These are phyloP conservation scores for Stictocephala bisonia DNA, from an alignment of 2,888 invertebrate species.

Conservation along the genomic window DNA sequence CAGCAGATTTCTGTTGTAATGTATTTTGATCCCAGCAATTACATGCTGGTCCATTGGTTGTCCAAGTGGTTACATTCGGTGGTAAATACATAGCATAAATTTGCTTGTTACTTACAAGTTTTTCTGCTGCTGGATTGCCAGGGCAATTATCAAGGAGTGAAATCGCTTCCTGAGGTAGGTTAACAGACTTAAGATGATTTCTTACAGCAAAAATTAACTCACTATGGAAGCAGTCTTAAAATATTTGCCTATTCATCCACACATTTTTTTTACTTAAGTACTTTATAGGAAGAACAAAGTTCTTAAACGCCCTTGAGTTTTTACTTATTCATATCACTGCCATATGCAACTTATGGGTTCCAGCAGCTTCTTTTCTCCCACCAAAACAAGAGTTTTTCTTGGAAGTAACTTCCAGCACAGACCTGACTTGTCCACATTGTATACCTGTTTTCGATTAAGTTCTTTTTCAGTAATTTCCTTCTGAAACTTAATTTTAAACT, in stretches of 20 bases:
- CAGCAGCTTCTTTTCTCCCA: conserved; percentile 1
- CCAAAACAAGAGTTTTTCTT: background rate
- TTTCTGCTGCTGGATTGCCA: conserved; percentile 1
- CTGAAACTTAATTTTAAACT: background rate
- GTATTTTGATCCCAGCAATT: background rate
- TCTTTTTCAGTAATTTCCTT: too few species aligned
- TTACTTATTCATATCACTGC: background rate
- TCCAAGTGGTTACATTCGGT: background rate
- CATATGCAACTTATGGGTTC: background rate
- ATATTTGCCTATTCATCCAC: conserved; percentile 5
- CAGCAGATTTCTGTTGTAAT: background rate
- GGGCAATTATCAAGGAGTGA: background rate
- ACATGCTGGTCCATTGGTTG: conserved; percentile 10
- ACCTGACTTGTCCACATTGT: background rate
- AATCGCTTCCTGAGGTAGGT: background rate
- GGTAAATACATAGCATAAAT: background rate
- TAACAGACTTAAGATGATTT: background rate
- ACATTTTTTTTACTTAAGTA: background rate
- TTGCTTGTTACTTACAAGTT: conserved; percentile 7
- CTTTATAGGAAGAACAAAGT: background rate
- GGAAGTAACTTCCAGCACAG: conserved; percentile 3
- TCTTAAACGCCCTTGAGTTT: too few species aligned
- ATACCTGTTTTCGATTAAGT: too few species aligned
- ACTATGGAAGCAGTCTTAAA: background rate
- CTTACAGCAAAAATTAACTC: background rate